Conservation (phyloP, 2,888 invertebrate genomes). For the Brenthis ino region DNA sequence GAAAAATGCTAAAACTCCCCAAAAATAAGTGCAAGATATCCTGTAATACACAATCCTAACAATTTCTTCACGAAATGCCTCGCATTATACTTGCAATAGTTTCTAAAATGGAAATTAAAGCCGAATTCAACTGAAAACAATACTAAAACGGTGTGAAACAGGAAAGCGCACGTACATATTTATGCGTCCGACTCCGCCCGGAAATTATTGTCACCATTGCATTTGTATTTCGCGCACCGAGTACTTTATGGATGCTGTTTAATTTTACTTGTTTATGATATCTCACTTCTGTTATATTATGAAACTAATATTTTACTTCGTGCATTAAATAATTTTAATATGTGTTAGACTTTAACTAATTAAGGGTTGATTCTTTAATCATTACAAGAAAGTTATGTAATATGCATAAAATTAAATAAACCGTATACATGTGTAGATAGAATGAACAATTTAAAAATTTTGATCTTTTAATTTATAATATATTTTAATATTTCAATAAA, state of each 20-base stretch:
- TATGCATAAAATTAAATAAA: no score
- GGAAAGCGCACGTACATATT: slow-evolving; percentile 42
- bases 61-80: no score
- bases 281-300: slow-evolving; percentile 17
- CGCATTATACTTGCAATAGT: background rate
- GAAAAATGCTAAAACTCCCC: no score
- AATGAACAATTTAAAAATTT: no score
- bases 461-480: no score
- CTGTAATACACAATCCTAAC: no score
- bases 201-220: slow-evolving; percentile 51
- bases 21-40: no score
- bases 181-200: slow-evolving; percentile 42
- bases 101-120: background rate
- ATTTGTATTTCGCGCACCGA: slow-evolving; percentile 49
- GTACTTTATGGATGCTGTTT: slow-evolving; percentile 47
- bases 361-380: no score
- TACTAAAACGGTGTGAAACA: slow-evolving; percentile 30
- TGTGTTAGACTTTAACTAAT: no score
- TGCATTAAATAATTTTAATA: background rate
- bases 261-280: slow-evolving; percentile 45
- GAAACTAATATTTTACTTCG: background rate
- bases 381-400: no score
- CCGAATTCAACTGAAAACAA: slow-evolving; percentile 10
- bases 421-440: no score
- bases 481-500: no score